Percentiles rank a stretch among this genome's conserved stretches.
Evolutionary conservation across 2,888 invertebrate genomes (phyloP).

Genomic region (Venusia cambrica): DNA sequence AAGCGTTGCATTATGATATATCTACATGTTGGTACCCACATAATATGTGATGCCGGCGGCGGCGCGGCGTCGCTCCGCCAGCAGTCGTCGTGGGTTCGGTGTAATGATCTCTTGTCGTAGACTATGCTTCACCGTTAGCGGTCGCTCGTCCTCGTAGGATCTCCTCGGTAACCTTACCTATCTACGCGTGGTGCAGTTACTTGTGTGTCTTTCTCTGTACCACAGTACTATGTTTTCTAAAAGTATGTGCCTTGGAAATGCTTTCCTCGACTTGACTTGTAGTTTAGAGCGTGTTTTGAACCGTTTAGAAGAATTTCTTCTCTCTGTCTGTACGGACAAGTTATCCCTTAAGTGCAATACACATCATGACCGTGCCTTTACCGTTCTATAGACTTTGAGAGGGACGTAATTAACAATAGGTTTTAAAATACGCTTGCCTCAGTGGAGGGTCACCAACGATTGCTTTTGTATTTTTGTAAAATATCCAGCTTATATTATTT

Average conservation of each 20-base stretch:
- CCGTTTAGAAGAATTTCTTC: slow-evolving; percentile 74
- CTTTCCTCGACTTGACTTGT: slow-evolving; percentile 76
- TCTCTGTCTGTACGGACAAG: slow-evolving; percentile 73
- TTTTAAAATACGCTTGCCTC: slow-evolving; percentile 66
- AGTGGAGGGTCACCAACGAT: slow-evolving; percentile 55
- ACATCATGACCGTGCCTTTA: slow-evolving; percentile 81
- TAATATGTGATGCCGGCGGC: slow-evolving; percentile 16
- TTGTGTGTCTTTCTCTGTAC: slow-evolving; percentile 51
- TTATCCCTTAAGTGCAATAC: slow-evolving; percentile 78
- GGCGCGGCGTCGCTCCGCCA: too few relatives aligned
- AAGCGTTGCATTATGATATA: slow-evolving; percentile 33
- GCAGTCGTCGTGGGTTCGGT: slow-evolving; percentile 21
- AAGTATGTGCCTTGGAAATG: slow-evolving; percentile 80
- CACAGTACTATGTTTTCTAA: slow-evolving; percentile 75
- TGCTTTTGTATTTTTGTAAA: slow-evolving; percentile 66
- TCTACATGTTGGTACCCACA: slow-evolving; percentile 18
- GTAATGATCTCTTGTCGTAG: slow-evolving; percentile 42
- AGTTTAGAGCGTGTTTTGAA: slow-evolving; percentile 77
- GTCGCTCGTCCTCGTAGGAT: slow-evolving; percentile 59
- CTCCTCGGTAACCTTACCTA: slow-evolving; percentile 53
- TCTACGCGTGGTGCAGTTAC: slow-evolving; percentile 48
- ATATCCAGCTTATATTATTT: slow-evolving; percentile 56
- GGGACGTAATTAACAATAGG: slow-evolving; percentile 81
- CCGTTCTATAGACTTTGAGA: slow-evolving; percentile 79
- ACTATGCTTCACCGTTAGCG: slow-evolving; percentile 57